phyloP scores from a whole-genome alignment of 2,888 invertebrate genomes.

The Phaedon cochleariae region DNA sequence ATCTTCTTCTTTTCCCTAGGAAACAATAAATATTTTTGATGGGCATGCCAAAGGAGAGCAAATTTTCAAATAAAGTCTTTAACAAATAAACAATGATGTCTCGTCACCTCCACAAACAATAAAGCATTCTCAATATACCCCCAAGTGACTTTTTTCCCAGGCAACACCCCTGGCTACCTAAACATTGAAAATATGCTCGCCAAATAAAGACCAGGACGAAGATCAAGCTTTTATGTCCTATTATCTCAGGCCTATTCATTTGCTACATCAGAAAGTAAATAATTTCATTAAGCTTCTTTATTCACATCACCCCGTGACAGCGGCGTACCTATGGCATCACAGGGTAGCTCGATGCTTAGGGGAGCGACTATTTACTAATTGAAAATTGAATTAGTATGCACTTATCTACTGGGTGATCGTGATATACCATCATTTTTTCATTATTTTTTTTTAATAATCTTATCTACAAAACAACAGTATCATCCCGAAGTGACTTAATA shows the following conservation, averaged over 20 bases:
- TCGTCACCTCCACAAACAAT: not conserved
- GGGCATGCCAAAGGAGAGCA: too few relatives aligned
- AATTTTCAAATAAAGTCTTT: too few relatives aligned
- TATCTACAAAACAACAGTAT: too few relatives aligned
- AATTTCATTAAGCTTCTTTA: constrained; percentile 47
- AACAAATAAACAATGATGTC: too few relatives aligned
- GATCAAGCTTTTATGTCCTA: constrained; percentile 33
- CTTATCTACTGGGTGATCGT: too few relatives aligned
- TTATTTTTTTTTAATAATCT: too few relatives aligned
- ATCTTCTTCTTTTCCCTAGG: too few relatives aligned
- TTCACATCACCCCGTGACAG: constrained; percentile 40
- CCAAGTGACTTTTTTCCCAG: constrained; percentile 22
- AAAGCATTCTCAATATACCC: constrained; percentile 1
- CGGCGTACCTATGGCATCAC: not conserved
- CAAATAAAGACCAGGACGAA: constrained; percentile 23
- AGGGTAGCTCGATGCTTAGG: not conserved
- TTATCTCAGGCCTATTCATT: constrained; percentile 45
- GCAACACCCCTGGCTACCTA: constrained; percentile 25
- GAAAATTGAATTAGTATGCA: not conserved
- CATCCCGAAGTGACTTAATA: too few relatives aligned
- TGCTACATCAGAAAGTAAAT: constrained; percentile 48
- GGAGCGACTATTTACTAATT: not conserved
- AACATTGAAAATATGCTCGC: constrained; percentile 27
- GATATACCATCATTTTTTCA: too few relatives aligned
- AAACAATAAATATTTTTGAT: too few relatives aligned